These are phyloP conservation scores for Yoshiicerus persimilis DNA, from an alignment of 1,140 invertebrate genomes.

Conservation along the genomic window DNA sequence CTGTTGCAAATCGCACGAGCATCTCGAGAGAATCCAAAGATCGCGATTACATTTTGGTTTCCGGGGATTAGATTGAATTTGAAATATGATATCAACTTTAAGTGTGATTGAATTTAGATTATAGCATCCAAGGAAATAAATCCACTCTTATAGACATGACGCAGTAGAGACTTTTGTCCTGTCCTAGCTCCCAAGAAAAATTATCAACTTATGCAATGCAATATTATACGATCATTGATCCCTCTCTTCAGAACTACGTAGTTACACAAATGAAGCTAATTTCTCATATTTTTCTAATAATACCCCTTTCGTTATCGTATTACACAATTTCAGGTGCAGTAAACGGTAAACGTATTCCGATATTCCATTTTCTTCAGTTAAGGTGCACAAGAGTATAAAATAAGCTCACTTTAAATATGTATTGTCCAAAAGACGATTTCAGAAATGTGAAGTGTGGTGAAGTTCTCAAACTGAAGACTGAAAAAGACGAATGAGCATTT, in stretches of 20 bases:
- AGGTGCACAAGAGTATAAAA: too few relatives aligned
- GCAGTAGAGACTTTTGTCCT: neutral
- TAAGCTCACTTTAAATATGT: neutral
- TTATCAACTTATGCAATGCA: neutral
- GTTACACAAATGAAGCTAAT: neutral
- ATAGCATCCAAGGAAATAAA: neutral
- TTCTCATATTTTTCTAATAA: neutral
- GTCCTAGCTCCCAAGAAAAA: neutral
- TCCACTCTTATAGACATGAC: neutral
- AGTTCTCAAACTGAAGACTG: neutral
- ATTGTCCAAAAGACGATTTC: neutral
- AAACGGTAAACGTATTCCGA: neutral
- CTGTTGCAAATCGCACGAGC: neutral
- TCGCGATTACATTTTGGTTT: neutral
- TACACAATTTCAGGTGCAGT: neutral
- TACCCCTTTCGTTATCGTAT: neutral
- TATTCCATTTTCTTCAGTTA: too few relatives aligned
- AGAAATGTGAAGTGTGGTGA: neutral
- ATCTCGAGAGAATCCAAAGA: neutral
- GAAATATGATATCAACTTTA: slow-evolving; percentile 20
- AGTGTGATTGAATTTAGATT: neutral
- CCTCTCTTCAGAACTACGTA: neutral
- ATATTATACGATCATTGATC: neutral
- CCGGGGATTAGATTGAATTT: neutral
- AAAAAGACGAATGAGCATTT: neutral